Percentiles rank a stretch among this genome's conserved stretches.
These are phyloP conservation scores for Zaprionus ornatus DNA, from an alignment of 1,140 invertebrate species.

Conservation along the genomic window DNA sequence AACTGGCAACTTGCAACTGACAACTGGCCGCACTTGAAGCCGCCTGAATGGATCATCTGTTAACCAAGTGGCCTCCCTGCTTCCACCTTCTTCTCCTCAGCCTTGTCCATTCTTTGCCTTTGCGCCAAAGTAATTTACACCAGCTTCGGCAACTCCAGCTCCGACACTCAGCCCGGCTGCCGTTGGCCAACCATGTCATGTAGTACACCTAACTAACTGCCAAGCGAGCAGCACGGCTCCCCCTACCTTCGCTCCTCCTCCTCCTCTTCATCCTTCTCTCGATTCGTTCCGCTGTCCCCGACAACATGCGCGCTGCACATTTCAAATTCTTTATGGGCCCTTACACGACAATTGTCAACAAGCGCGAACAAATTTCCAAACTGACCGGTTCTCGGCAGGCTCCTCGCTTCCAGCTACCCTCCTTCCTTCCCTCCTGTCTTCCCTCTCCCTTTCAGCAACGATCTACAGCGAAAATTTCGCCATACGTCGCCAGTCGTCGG, in stretches of 20 bases:
- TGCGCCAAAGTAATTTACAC: slow-evolving; percentile 77
- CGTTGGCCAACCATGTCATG: slow-evolving; percentile 47
- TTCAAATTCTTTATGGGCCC: slow-evolving; percentile 66
- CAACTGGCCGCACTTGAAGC: slow-evolving; percentile 34
- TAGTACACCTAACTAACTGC: slow-evolving; percentile 41
- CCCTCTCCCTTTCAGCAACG: background rate
- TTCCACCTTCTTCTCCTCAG: background rate
- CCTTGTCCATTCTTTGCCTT: slow-evolving; percentile 23
- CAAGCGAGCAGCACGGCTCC: background rate
- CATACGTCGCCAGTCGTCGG: slow-evolving; percentile 39
- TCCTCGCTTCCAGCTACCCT: background rate
- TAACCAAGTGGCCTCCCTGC: slow-evolving; percentile 3
- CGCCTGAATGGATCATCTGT: slow-evolving; percentile 46
- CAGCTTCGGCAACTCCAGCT: slow-evolving; percentile 10
- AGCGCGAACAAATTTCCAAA: slow-evolving; percentile 74
- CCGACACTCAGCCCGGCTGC: slow-evolving; percentile 36
- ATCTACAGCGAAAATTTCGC: slow-evolving; percentile 62
- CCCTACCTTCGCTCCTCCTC: background rate
- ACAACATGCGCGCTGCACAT: slow-evolving; percentile 61
- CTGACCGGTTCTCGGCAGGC: slow-evolving; percentile 38
- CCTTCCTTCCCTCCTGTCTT: background rate
- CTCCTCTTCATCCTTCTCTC: background rate
- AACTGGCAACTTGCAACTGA: slow-evolving; percentile 11
- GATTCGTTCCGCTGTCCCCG: slow-evolving; percentile 5
- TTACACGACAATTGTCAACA: slow-evolving; percentile 78